A percentile compares a stretch with the other conserved stretches of the same genome.
Evolutionary conservation across 2,113 vertebrate species (phyloP).

Genomic region (Otocyon megalotis): DNA sequence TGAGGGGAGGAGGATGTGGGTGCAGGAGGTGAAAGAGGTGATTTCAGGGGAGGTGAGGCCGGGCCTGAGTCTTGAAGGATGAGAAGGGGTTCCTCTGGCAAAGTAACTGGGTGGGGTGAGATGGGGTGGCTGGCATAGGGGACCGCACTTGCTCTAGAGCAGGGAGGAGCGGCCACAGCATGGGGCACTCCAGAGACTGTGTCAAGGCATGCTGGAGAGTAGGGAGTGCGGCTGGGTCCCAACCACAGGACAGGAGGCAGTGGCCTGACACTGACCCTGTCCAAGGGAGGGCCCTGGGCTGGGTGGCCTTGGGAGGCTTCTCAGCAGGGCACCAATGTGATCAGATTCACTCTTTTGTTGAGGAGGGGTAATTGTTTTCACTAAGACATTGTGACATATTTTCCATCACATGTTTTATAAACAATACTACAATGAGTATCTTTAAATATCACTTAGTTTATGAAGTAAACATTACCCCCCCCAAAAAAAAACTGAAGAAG

Average conservation of each 20-base stretch:
- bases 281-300: too few relatives aligned
- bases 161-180: background rate
- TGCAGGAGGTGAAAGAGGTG: background rate
- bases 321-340: too few relatives aligned
- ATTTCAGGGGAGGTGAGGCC: background rate
- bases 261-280: background rate
- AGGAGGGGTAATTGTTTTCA: background rate
- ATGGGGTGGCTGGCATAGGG: background rate
- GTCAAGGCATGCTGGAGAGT: too few relatives aligned
- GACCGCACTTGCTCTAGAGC: fast-evolving
- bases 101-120: background rate
- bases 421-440: background rate
- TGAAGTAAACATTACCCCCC: background rate
- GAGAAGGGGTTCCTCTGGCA: background rate
- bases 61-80: background rate
- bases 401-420: background rate
- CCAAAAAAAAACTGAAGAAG: too few relatives aligned
- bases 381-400: background rate
- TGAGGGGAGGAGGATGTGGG: background rate
- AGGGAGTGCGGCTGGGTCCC: background rate
- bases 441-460: background rate
- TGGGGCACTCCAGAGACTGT: fast-evolving
- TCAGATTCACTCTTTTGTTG: background rate
- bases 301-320: background rate
- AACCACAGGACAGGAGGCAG: background rate